Evolutionary conservation across 1,140 invertebrate species (phyloP).

Genomic region (Holcopasites calliopsidis): DNA sequence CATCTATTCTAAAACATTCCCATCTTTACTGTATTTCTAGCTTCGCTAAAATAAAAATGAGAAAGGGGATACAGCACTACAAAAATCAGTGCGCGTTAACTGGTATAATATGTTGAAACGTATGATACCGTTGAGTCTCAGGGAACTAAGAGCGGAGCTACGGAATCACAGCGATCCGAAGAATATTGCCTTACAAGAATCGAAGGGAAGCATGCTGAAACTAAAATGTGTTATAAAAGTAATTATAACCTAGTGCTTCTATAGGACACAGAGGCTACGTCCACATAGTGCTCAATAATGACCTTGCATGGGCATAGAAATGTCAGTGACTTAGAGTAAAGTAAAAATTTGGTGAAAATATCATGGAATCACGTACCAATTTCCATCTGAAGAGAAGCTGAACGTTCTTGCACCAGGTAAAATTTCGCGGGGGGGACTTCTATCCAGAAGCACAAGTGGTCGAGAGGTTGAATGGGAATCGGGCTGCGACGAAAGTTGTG

Average conservation of each 20-base stretch:
- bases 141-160: neutral
- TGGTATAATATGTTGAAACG: neutral
- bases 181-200: neutral
- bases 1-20: neutral
- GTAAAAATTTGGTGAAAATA: conserved; percentile 7
- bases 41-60: neutral
- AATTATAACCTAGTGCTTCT: conserved; percentile 39
- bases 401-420: conserved; percentile 31
- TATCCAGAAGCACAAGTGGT: conserved; percentile 31
- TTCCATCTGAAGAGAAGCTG: conserved; percentile 59
- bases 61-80: neutral
- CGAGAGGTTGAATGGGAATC: conserved; percentile 9
- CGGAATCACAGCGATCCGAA: neutral
- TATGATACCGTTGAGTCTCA: neutral
- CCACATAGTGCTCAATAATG: conserved; percentile 27
- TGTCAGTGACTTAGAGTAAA: conserved; percentile 13
- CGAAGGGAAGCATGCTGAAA: conserved; percentile 3
- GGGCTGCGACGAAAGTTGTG: conserved; percentile 29
- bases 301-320: conserved; percentile 33
- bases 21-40: neutral
- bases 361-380: conserved; percentile 49
- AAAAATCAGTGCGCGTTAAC: neutral
- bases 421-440: conserved; percentile 29
- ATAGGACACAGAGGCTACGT: neutral
- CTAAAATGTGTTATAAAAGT: conserved; percentile 35